phyloP scores from a whole-genome alignment of 2,113 vertebrate species.

The Sceloporus tristichus region DNA sequence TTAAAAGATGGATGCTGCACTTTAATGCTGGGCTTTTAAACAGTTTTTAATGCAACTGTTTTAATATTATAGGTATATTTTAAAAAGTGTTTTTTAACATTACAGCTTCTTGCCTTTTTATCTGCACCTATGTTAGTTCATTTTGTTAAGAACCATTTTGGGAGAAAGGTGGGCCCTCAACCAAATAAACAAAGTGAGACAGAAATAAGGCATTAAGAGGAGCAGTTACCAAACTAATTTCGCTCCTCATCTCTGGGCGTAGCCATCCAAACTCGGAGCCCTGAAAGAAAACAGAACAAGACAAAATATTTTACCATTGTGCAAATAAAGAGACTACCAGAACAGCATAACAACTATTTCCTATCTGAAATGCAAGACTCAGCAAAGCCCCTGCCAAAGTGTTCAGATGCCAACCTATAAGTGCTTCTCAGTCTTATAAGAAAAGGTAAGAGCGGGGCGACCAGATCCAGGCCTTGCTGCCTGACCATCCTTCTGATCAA shows the following conservation, averaged over 20 bases:
- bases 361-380: neutral
- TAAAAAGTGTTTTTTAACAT: neutral
- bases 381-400: neutral
- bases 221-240: slow-evolving; percentile 85
- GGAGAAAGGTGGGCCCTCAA: neutral
- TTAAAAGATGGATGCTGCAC: too few relatives aligned
- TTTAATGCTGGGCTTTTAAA: neutral
- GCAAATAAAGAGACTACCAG: neutral
- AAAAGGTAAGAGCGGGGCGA: neutral
- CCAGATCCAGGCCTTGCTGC: neutral
- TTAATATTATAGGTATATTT: neutral
- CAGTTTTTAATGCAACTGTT: neutral
- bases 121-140: neutral
- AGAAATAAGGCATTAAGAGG: neutral
- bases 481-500: fast-evolving
- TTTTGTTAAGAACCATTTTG: neutral
- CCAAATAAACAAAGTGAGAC: neutral
- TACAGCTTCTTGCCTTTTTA: neutral
- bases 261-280: slow-evolving; percentile 83
- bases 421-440: too few relatives aligned
- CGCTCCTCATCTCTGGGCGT: slow-evolving; percentile 84
- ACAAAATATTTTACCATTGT: too few relatives aligned
- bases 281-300: slow-evolving; percentile 66
- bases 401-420: neutral
- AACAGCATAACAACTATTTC: neutral